phyloP scores from a whole-genome alignment of 1,140 invertebrate species.

The Cecropterus lyciades region DNA sequence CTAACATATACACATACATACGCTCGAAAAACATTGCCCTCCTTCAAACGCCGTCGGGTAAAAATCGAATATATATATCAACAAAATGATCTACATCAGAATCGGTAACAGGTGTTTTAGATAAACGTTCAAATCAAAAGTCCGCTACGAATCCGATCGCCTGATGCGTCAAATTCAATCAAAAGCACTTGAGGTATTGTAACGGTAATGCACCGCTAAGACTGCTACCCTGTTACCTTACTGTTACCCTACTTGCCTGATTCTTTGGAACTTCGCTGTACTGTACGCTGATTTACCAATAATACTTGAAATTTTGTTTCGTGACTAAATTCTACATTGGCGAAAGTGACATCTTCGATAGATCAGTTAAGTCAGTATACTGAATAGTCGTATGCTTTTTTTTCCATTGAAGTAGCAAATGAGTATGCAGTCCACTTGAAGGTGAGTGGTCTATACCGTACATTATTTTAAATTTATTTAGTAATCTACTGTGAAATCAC shows the following conservation, averaged over 20 bases:
- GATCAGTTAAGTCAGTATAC: too few relatives aligned
- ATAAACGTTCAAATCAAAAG: constrained; percentile 31
- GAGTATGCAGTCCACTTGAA: too few relatives aligned
- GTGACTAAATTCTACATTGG: neutral
- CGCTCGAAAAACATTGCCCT: too few relatives aligned
- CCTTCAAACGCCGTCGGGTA: too few relatives aligned
- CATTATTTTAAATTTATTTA: too few relatives aligned
- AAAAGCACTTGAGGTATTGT: constrained; percentile 49
- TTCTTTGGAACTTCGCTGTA: constrained; percentile 10
- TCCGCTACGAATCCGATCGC: constrained; percentile 28
- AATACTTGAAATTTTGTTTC: neutral
- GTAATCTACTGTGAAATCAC: too few relatives aligned
- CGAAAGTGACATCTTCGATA: too few relatives aligned
- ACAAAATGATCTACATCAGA: constrained; percentile 3
- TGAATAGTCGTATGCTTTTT: too few relatives aligned
- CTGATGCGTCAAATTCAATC: constrained; percentile 49
- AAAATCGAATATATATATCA: too few relatives aligned
- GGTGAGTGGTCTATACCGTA: too few relatives aligned
- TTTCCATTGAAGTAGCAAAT: too few relatives aligned
- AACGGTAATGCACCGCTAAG: constrained; percentile 51
- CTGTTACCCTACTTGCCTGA: constrained; percentile 52
- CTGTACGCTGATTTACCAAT: neutral
- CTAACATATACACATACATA: too few relatives aligned
- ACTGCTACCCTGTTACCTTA: constrained; percentile 46
- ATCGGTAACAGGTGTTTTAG: constrained; percentile 1